Base-by-base conservation (phyloP, 2,888 invertebrate genomes). In the Ochropleura leucogaster region DNA sequence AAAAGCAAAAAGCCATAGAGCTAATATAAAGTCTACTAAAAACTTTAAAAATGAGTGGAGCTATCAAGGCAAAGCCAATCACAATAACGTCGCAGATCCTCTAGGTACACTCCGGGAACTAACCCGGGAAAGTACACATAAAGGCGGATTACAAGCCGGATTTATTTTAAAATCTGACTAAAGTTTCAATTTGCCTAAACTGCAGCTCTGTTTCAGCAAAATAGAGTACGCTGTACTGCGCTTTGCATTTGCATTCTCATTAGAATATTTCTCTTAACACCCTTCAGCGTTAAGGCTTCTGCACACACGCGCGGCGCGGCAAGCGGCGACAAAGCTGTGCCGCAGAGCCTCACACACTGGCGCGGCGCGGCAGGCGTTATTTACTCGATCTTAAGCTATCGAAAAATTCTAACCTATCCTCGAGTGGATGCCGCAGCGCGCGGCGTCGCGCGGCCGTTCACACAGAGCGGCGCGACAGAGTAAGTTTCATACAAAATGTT, bases 181-280 rank as follows among this genome's bases (percentile, higher is more conserved):
- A 80, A 83, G 85, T 87, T 86, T 83, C 84, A 90, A 88, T 87
- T 88, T 83, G 79, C 79, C 63, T 84, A 86, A 90, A 88, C 86
- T 85, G 84, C 86, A 85, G 74, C 75, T 76, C 76, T 80, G 86
- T 85, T 84, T 60, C 82, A 78, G 68, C 55, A 85, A 84, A 88
- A 82, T 83, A 80, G 81, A 81, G 85, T 82, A 84, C 87, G 85
- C 89, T 91, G 88, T 90, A 88, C 71, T 89, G 89, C 90, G 89
- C 90, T 71, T 87, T 85, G 75, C 83, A 92, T 92, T 92, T 91
- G 89, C 90, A 90, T 91, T 85, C 89, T 89, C 90, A 91, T 92
- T 92, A 90, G 87, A 91, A 90, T 91, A 91, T 88, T 89, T 87
- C 87, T 88, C 86, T 88, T 87, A 87, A 87, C 89, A 87, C 83